Evolutionary conservation across 2,797 vertebrate species (phyloP).

Genomic region (Astyanax mexicanus): DNA sequence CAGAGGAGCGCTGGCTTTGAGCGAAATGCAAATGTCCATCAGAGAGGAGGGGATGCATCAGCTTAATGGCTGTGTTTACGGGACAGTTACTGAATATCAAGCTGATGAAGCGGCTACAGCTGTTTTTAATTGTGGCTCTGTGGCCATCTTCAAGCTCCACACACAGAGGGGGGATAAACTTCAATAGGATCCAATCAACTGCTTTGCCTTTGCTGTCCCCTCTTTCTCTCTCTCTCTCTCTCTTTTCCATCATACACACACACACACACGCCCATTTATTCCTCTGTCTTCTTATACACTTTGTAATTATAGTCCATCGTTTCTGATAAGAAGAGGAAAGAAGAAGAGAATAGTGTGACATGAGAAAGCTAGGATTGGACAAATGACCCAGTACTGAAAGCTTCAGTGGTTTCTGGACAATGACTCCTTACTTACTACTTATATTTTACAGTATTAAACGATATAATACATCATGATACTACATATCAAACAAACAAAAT

Average conservation of each 20-base stretch:
- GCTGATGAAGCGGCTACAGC: slow-evolving; percentile 62
- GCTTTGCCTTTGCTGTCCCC: slow-evolving; percentile 31
- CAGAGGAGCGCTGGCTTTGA: slow-evolving; percentile 52
- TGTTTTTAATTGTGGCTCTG: slow-evolving; percentile 64
- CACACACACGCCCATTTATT: background rate
- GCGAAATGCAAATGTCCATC: slow-evolving; percentile 57
- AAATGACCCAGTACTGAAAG: background rate
- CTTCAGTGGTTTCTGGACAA: background rate
- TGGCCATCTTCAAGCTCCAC: slow-evolving; percentile 39
- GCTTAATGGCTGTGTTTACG: slow-evolving; percentile 66
- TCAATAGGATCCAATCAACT: slow-evolving; percentile 57
- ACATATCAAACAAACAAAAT: background rate
- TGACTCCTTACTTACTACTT: background rate
- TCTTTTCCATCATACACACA: background rate
- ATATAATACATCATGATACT: too few species aligned
- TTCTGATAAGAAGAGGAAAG: slow-evolving; percentile 16
- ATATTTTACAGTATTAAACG: too few species aligned
- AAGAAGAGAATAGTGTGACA: slow-evolving; percentile 17
- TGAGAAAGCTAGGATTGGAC: background rate
- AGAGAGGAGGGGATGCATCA: slow-evolving; percentile 59
- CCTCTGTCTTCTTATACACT: slow-evolving; percentile 6
- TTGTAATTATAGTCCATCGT: slow-evolving; percentile 13
- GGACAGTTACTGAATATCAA: slow-evolving; percentile 67
- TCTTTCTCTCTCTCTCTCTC: slow-evolving; percentile 16
- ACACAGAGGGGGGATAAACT: slow-evolving; percentile 52